A percentile compares a stretch with the other conserved stretches of the same genome.
Conservation (phyloP, 2,888 invertebrate genomes). For the Chloroclystis v-ata region DNA sequence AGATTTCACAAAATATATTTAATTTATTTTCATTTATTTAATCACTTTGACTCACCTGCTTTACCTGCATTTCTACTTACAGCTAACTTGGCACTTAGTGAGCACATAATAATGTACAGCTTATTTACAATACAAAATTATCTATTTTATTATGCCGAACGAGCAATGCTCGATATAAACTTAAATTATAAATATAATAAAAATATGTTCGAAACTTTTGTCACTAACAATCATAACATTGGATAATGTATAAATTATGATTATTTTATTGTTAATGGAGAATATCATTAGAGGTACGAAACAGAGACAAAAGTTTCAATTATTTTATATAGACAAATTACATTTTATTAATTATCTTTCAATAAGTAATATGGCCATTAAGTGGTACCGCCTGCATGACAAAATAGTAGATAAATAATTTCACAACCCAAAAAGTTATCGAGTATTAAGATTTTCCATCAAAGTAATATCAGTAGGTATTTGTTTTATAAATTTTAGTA, state of each 20-base stretch:
- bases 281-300: background rate
- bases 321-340: background rate
- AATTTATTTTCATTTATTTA: constrained; percentile 46
- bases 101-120: constrained; percentile 58
- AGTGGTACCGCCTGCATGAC: constrained; percentile 22
- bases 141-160: constrained; percentile 28
- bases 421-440: constrained; percentile 29
- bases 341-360: constrained; percentile 8
- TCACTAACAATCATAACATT: background rate
- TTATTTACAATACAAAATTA: constrained; percentile 41
- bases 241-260: background rate
- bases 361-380: constrained; percentile 33
- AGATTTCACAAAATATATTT: constrained; percentile 50
- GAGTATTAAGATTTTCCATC: constrained; percentile 27
- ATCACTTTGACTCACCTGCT: constrained; percentile 61
- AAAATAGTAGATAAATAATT: constrained; percentile 17
- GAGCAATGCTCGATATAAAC: constrained; percentile 12
- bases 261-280: too few species aligned
- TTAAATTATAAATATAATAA: background rate
- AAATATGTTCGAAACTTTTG: constrained; percentile 2
- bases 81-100: constrained; percentile 70
- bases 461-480: background rate
- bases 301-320: constrained; percentile 12
- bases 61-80: constrained; percentile 52
- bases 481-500: background rate